Conservation (phyloP, 2,797 vertebrate genomes). For the Eleutherodactylus coqui region DNA sequence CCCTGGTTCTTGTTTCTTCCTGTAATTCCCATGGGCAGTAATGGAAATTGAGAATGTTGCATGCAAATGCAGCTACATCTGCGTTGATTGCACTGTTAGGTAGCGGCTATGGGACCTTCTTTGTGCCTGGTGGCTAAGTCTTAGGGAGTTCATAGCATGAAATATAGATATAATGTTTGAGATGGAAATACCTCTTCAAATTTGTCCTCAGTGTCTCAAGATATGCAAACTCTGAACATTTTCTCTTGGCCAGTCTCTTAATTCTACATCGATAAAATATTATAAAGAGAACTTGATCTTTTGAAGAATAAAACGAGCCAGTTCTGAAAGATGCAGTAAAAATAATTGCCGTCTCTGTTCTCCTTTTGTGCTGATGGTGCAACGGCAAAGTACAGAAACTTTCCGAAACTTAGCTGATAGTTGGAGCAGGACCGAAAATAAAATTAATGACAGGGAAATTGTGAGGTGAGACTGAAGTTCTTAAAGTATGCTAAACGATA, state of each 20-base stretch:
- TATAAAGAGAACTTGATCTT: not conserved
- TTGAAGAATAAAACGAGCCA: not conserved
- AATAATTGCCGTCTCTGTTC: not conserved
- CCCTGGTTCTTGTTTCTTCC: no score
- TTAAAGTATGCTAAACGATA: conserved; percentile 36
- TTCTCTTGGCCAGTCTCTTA: not conserved
- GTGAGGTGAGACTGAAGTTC: conserved; percentile 33
- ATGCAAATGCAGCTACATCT: no score
- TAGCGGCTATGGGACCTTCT: no score
- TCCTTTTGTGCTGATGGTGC: conserved; percentile 30
- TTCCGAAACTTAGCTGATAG: conserved; percentile 37
- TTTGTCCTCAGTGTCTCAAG: not conserved
- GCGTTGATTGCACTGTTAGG: no score
- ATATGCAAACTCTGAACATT: not conserved
- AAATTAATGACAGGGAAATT: conserved; percentile 53
- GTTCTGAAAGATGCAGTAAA: conserved; percentile 18
- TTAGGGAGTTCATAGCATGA: not conserved
- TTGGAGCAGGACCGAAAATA: conserved; percentile 41
- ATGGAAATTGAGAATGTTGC: no score
- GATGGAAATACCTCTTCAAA: not conserved
- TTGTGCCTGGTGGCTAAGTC: not conserved
- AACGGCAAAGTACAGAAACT: conserved; percentile 27
- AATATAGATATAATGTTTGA: not conserved
- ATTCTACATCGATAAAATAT: not conserved
- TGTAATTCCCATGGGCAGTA: no score